These are phyloP conservation scores for Cyrtonyx montezumae DNA, from an alignment of 2,113 vertebrate species.

Conservation along the genomic window DNA sequence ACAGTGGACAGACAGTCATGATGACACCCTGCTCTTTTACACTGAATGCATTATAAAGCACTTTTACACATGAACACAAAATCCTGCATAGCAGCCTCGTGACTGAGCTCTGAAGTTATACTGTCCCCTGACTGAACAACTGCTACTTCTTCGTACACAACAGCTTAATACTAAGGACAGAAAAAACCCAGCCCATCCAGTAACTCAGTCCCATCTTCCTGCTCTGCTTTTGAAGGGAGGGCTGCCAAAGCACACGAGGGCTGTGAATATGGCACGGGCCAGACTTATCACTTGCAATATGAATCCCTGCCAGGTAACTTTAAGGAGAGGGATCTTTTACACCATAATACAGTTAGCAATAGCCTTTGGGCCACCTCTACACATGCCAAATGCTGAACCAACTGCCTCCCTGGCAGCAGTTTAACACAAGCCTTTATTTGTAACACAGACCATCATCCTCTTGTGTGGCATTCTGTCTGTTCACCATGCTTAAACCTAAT, in stretches of 20 bases:
- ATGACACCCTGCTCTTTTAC: neutral
- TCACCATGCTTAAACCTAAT: neutral
- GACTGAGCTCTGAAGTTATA: neutral
- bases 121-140: neutral
- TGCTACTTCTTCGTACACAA: neutral
- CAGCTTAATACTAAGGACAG: neutral
- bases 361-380: neutral
- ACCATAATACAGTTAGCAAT: neutral
- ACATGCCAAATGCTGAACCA: rapidly evolving
- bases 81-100: neutral
- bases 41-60: rapidly evolving
- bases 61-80: rapidly evolving
- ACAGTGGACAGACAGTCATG: neutral
- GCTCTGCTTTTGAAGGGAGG: neutral
- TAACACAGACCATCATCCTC: neutral
- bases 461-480: neutral
- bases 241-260: neutral
- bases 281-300: neutral
- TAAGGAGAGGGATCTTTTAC: too few species aligned
- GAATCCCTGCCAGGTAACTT: neutral
- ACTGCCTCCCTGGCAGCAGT: neutral
- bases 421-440: neutral
- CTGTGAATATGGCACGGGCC: rapidly evolving
- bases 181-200: neutral
- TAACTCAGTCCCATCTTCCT: neutral